Evolutionary conservation across 2,113 vertebrate genomes (phyloP).

Genomic region (Helogale parvula): DNA sequence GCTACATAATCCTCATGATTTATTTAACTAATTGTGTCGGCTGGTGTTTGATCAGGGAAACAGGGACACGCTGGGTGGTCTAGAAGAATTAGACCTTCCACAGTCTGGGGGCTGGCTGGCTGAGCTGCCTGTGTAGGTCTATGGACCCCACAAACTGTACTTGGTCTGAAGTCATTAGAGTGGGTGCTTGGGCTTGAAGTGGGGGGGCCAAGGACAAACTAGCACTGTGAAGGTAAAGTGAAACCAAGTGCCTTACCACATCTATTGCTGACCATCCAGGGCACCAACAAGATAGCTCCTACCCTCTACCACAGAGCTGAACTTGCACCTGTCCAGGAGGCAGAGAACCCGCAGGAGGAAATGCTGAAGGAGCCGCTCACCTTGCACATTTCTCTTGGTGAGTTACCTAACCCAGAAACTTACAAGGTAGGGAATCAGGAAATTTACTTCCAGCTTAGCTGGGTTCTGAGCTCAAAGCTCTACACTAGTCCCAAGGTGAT

Average conservation of each 20-base stretch:
- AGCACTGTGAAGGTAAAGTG: rapidly evolving
- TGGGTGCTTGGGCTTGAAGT: too few relatives aligned
- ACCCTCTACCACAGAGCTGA: rapidly evolving
- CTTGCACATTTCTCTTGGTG: rapidly evolving
- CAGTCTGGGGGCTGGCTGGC: too few relatives aligned
- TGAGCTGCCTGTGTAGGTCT: not conserved
- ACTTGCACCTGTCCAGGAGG: not conserved
- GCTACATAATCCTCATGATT: too few relatives aligned
- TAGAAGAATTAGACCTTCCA: rapidly evolving
- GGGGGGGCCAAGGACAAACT: too few relatives aligned
- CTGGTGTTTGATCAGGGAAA: not conserved
- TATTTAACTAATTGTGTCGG: not conserved
- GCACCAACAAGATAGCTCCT: too few relatives aligned
- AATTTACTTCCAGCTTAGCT: not conserved
- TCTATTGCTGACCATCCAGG: not conserved
- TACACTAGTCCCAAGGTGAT: rapidly evolving
- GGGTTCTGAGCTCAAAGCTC: not conserved
- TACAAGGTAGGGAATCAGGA: not conserved
- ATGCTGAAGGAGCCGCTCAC: rapidly evolving
- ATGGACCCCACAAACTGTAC: rapidly evolving
- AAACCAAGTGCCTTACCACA: not conserved
- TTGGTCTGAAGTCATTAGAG: rapidly evolving
- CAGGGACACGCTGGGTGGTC: not conserved
- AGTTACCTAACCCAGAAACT: not conserved
- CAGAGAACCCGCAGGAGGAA: rapidly evolving